Evolutionary conservation across 2,113 vertebrate species (phyloP).

Genomic region (Eurystomus gularis): DNA sequence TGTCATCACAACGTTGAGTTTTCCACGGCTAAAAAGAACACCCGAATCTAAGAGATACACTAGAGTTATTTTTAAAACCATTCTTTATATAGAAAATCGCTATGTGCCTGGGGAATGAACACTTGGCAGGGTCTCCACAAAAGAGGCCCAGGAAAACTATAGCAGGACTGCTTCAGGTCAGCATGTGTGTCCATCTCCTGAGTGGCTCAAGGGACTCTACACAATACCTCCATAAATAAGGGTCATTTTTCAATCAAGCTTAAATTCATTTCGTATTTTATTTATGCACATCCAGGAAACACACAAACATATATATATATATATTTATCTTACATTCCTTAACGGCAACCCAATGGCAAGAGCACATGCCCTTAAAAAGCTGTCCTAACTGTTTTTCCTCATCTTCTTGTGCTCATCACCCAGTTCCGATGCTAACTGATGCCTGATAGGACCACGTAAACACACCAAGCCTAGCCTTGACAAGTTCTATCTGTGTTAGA

Average conservation of each 20-base stretch:
- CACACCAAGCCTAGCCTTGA: background rate
- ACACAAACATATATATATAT: background rate
- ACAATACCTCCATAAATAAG: background rate
- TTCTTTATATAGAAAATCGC: constrained; percentile 28
- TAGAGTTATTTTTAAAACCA: constrained; percentile 35
- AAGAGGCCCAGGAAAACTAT: background rate
- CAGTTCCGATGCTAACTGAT: background rate
- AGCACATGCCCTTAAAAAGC: background rate
- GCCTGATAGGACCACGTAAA: background rate
- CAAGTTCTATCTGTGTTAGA: background rate
- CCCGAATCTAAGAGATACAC: background rate
- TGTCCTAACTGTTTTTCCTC: background rate
- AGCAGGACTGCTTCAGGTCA: background rate
- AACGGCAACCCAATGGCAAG: background rate
- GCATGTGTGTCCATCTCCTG: background rate
- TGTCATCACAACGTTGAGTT: background rate
- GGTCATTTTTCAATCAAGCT: background rate
- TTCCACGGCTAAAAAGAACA: constrained; percentile 29
- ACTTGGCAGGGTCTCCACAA: background rate
- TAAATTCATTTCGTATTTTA: background rate
- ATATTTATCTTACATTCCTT: background rate
- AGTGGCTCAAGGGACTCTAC: background rate
- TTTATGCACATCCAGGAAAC: background rate
- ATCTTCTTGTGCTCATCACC: background rate
- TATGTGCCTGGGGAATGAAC: background rate